Evolutionary conservation across 2,888 invertebrate species (phyloP).

Genomic region (Dicroscelio sp.): DNA sequence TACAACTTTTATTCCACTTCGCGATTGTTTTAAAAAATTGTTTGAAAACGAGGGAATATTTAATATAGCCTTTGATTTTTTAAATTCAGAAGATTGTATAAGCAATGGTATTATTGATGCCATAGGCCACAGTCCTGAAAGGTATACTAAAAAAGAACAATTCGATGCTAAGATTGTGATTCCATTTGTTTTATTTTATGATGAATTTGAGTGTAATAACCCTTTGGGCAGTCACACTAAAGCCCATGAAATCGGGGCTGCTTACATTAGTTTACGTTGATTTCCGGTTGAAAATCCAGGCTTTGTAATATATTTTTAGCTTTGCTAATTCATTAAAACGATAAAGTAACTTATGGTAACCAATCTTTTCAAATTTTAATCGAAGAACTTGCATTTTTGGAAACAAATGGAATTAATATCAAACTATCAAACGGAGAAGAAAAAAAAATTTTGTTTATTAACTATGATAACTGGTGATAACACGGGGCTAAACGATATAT

Average conservation of each 20-base stretch:
- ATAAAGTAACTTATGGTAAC: constrained; percentile 23
- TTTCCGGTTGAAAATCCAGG: constrained; percentile 23
- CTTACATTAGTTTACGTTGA: constrained; percentile 39
- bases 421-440: constrained; percentile 17
- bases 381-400: constrained; percentile 62
- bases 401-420: constrained; percentile 63
- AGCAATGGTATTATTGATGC: background rate
- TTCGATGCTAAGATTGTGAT: constrained; percentile 24
- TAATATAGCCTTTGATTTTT: constrained; percentile 13
- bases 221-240: constrained; percentile 4
- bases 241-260: constrained; percentile 24
- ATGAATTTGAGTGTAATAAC: constrained; percentile 31
- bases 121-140: constrained; percentile 13
- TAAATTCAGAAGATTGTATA: constrained; percentile 13
- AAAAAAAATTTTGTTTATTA: constrained; percentile 68
- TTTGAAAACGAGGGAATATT: constrained; percentile 29
- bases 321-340: constrained; percentile 25
- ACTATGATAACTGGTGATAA: constrained; percentile 62
- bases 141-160: background rate
- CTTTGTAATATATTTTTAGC: constrained; percentile 47
- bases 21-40: constrained; percentile 2
- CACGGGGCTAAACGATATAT: constrained; percentile 56
- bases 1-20: constrained; percentile 24
- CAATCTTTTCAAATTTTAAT: constrained; percentile 40
- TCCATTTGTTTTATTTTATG: constrained; percentile 10